Base-by-base conservation (phyloP, 2,113 vertebrate species). In the Romanogobio albipinnatus region DNA sequence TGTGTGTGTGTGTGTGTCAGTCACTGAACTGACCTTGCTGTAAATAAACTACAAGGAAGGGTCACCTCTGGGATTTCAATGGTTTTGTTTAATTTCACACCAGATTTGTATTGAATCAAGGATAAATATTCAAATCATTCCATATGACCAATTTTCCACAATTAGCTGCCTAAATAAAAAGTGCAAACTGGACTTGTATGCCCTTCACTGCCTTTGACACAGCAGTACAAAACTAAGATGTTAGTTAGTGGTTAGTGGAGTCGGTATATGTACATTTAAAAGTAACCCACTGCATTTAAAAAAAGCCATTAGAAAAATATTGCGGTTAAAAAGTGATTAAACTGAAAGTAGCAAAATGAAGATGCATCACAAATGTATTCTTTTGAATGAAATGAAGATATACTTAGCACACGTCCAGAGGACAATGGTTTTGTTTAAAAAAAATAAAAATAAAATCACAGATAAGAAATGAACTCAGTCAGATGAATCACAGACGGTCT, bases 301-400 rank as follows among this genome's bases (percentile, higher is more conserved):
- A 49, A n/a, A 83, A 76, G 70, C 58, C 36, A 4, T 76, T 88
- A 88, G 81, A 88, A 88, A 88, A 88, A 88, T 88, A 88, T 84
- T 86, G 87, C 56, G 49, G 82, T 77, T 84, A 62, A 76, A 86
- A 86, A 36, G 62, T 45, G 80, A 56, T 82, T 51, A 2, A 75
- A 79, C 51, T 10, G 61, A 73, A 39, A 39, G 45, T 58, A 83
- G 66, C 56, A 86, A 83, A 86, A 86, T 70, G 8, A 49, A 79
- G 36, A 47, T 11, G n/a, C 51, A 39, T 43, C 33, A 59, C 56
- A 77, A 36, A 82, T 64, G 64, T 84, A 76, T 78, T 68, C 45
- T 47, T 83, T 43, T 56, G 22, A 86, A 26, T 75, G 45, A 80
- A 85, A 61, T 39, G n/a, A 76, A 33, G 29, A 62, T 17, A 84